phyloP scores from a whole-genome alignment of 2,113 vertebrate species.

The Ascaphus truei region DNA sequence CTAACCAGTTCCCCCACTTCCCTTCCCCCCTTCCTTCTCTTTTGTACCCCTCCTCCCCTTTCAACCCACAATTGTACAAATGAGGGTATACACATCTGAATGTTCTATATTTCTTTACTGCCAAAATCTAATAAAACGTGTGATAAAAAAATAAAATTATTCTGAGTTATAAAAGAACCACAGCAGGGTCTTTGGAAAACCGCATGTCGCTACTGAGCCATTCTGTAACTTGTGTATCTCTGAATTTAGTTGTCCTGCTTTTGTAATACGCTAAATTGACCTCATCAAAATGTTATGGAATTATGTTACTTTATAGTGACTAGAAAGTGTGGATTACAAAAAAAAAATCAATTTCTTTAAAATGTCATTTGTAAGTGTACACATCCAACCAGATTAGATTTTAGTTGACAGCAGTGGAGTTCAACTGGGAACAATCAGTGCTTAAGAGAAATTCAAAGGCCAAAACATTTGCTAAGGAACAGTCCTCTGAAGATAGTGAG shows the following conservation, averaged over 20 bases:
- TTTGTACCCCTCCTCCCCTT: no score
- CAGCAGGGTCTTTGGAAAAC: no score
- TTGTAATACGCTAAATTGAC: constrained; percentile 35
- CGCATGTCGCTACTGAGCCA: constrained; percentile 15
- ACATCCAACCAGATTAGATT: constrained; percentile 37
- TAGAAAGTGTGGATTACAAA: constrained; percentile 36
- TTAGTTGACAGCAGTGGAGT: constrained; percentile 35
- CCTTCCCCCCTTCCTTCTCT: no score
- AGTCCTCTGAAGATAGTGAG: constrained; percentile 7
- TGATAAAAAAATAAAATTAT: no score
- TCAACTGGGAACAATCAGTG: constrained; percentile 34
- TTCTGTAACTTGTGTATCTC: constrained; percentile 20
- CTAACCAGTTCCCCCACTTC: no score
- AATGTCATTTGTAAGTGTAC: constrained; percentile 37
- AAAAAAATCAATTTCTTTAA: constrained; percentile 32
- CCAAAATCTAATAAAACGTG: no score
- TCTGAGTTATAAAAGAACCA: no score
- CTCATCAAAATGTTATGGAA: constrained; percentile 37
- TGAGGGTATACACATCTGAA: no score
- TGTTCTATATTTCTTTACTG: no score
- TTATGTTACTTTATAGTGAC: constrained; percentile 34
- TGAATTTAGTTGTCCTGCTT: constrained; percentile 16
- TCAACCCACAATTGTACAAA: no score
- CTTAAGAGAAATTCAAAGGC: constrained; percentile 35
- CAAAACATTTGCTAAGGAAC: constrained; percentile 21